These are phyloP conservation scores for Xylocampa areola DNA, from an alignment of 2,888 invertebrate species.

Conservation along the genomic window DNA sequence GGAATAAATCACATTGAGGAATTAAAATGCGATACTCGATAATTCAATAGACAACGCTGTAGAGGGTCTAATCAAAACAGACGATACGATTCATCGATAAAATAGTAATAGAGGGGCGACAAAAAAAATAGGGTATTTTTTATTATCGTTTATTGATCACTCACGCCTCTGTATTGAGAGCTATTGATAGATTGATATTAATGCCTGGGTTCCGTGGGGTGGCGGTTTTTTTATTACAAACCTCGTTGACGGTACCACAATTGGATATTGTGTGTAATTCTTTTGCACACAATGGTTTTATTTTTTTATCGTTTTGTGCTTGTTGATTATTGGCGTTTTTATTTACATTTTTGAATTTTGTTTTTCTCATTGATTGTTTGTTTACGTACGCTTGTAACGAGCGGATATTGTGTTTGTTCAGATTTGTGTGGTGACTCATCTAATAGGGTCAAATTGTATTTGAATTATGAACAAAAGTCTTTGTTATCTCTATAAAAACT, in stretches of 20 bases:
- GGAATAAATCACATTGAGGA: constrained; percentile 60
- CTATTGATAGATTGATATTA: constrained; percentile 89
- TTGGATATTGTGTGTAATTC: constrained; percentile 84
- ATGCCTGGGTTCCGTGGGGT: constrained; percentile 80
- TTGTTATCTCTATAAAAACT: constrained; percentile 25
- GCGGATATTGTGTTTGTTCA: constrained; percentile 47
- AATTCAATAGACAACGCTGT: constrained; percentile 81
- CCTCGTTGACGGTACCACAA: constrained; percentile 84
- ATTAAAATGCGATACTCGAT: constrained; percentile 70
- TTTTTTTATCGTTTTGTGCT: constrained; percentile 70
- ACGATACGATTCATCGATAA: constrained; percentile 76
- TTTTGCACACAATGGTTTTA: constrained; percentile 73
- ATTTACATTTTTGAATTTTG: constrained; percentile 68
- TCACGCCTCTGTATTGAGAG: constrained; percentile 83
- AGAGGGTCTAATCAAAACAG: constrained; percentile 79
- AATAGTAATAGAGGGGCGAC: constrained; percentile 77
- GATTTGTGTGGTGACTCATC: constrained; percentile 39
- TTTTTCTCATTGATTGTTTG: constrained; percentile 61
- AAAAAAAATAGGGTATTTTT: constrained; percentile 75
- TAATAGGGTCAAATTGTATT: constrained; percentile 50
- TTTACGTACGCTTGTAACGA: constrained; percentile 58
- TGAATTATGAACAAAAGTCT: constrained; percentile 24
- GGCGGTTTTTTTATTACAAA: constrained; percentile 79
- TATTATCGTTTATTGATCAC: constrained; percentile 85
- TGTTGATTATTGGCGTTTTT: constrained; percentile 77